Percentiles rank a stretch among this genome's conserved stretches.
Evolutionary conservation across 2,113 vertebrate genomes (phyloP).

Genomic region (Paedocypris sp.): DNA sequence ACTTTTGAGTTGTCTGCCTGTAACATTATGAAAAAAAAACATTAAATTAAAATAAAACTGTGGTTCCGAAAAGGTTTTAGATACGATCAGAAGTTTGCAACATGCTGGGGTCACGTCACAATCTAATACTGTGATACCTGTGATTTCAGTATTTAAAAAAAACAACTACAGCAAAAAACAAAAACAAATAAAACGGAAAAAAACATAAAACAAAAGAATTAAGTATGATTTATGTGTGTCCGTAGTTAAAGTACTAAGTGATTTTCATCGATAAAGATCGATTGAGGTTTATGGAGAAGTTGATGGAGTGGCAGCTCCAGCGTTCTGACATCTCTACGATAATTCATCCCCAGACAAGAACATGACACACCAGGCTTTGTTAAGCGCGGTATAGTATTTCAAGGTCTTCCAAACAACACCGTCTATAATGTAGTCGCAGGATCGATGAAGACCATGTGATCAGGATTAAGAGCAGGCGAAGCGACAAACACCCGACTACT

Average conservation of each 20-base stretch:
- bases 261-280: background rate
- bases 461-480: background rate
- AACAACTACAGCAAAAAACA: background rate
- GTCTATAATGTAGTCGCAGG: constrained; percentile 1
- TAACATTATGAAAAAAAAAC: too few relatives aligned
- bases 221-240: background rate
- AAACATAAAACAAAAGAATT: background rate
- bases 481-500: background rate
- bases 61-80: too few relatives aligned
- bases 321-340: background rate
- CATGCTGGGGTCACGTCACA: background rate
- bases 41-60: too few relatives aligned
- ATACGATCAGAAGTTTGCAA: constrained; percentile 7
- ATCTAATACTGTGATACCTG: background rate
- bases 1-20: too few relatives aligned
- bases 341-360: background rate
- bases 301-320: background rate
- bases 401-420: constrained; percentile 9
- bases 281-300: background rate
- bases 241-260: background rate
- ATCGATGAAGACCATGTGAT: constrained; percentile 7
- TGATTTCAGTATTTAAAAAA: background rate
- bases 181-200: background rate
- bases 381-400: background rate
- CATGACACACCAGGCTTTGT: constrained; percentile 1